Percentiles rank a stretch among this genome's conserved stretches.
These are phyloP conservation scores for Hemibagrus guttatus DNA, from an alignment of 2,797 vertebrate genomes.

Conservation along the genomic window DNA sequence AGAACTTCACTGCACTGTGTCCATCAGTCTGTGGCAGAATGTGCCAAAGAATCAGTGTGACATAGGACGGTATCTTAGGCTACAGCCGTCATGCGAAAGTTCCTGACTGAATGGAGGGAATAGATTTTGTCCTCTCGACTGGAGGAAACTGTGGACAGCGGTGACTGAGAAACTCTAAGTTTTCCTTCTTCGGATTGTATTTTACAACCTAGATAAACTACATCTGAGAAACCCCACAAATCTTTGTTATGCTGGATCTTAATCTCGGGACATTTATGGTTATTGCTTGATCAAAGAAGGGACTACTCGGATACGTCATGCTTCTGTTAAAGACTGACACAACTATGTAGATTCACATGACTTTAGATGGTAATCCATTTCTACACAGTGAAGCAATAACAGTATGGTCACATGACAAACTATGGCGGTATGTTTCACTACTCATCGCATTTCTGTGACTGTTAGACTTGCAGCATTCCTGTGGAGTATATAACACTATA, in stretches of 20 bases:
- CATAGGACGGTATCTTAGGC: slow-evolving; percentile 53
- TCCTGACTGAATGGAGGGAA: slow-evolving; percentile 25
- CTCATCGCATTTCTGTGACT: slow-evolving; percentile 66
- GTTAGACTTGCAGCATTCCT: slow-evolving; percentile 66
- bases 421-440: slow-evolving; percentile 61
- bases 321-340: slow-evolving; percentile 32
- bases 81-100: slow-evolving; percentile 18
- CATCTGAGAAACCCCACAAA: neutral
- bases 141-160: slow-evolving; percentile 17
- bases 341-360: slow-evolving; percentile 51
- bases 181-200: slow-evolving; percentile 24
- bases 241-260: slow-evolving; percentile 31
- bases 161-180: slow-evolving; percentile 10
- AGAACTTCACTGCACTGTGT: slow-evolving; percentile 31
- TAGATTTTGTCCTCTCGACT: slow-evolving; percentile 3
- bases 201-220: slow-evolving; percentile 24
- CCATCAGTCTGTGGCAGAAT: slow-evolving; percentile 65
- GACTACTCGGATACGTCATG: slow-evolving; percentile 22
- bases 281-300: slow-evolving; percentile 28
- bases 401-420: slow-evolving; percentile 59
- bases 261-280: slow-evolving; percentile 26
- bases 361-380: slow-evolving; percentile 62
- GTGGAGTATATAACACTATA: slow-evolving; percentile 74
- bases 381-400: slow-evolving; percentile 63
- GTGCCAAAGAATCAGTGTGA: slow-evolving; percentile 80